A percentile compares a stretch with the other conserved stretches of the same genome.
phyloP scores from a whole-genome alignment of 1,140 invertebrate species.

The Bombus affinis region DNA sequence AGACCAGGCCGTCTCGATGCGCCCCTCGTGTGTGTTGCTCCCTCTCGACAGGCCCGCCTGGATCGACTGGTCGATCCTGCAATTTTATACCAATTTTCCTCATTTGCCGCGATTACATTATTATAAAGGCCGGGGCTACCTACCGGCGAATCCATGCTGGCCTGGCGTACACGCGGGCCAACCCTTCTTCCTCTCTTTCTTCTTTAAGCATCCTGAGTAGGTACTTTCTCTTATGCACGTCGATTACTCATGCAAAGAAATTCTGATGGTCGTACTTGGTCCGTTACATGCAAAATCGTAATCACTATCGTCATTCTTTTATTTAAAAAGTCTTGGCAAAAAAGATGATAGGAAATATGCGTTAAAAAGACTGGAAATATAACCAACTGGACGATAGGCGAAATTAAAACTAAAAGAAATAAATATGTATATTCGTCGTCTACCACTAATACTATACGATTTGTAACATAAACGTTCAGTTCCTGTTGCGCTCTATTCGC shows the following conservation, averaged over 20 bases:
- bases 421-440: no score
- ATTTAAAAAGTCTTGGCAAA: background rate
- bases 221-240: background rate
- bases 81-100: constrained; percentile 83
- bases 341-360: background rate
- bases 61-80: constrained; percentile 75
- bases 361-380: background rate
- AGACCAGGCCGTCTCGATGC: constrained; percentile 42
- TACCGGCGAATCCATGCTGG: constrained; percentile 55
- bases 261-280: background rate
- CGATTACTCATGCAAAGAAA: background rate
- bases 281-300: background rate
- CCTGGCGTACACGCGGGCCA: background rate
- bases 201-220: background rate
- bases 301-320: background rate
- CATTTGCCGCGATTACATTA: constrained; percentile 79
- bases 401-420: no score
- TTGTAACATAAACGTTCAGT: no score
- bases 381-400: no score
- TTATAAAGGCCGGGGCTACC: constrained; percentile 68
- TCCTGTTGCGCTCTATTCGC: no score
- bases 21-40: constrained; percentile 25
- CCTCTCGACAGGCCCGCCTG: constrained; percentile 59
- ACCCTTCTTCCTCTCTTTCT: no score
- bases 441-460: no score